Evolutionary conservation across 2,113 vertebrate genomes (phyloP), one percentile per base, ranked within the genome.

Genomic region (Eclectus roratus): DNA sequence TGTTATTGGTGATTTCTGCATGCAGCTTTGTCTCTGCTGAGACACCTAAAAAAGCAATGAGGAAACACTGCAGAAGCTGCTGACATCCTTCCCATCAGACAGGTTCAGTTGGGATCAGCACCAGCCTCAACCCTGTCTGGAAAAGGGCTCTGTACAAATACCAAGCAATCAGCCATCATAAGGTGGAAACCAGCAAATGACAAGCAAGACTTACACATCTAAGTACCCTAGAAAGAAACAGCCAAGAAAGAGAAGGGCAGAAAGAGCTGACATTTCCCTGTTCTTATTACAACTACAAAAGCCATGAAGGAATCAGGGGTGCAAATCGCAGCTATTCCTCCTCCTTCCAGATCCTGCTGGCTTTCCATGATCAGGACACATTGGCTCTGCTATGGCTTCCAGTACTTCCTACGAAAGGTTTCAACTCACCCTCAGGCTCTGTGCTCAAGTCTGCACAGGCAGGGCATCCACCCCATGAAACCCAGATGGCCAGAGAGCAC

Each of bases 391-490:
- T 13, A 8, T 7, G 41, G 24, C 43, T 56, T 49, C n/a, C 29
- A 4, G 31, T 33, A 31, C 31, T 10, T 13, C 50, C 85, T 55
- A 15, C 10, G 47, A 39, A 79, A 63, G 56, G 39, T 19, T 63
- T 28, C 3, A 4, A 37, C 13, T 25, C 1, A 2, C 7, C 1
- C 46, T 71, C 7, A 2, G n/a, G 61, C 50, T 65, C 60, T 9
- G 2, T 5, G 55, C 55, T n/a, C 7, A 8, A 20, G 41, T 3
- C 53, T 24, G 33, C 25, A 14, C 27, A 23, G 52, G 69, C 41
- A 27, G 1, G 0, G n/a, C 11, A 2, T 12, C 41, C 4, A 1
- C 17, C 21, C n/a, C 20, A 3, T 1, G 0, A 27, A 53, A 9
- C 28, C 23, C 43, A 37, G 53, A 3, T 15, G 11, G 37, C 23